Evolutionary conservation across 1,140 invertebrate genomes (phyloP), one percentile per base, ranked within the genome.

Genomic region (Parapsyche elsis): DNA sequence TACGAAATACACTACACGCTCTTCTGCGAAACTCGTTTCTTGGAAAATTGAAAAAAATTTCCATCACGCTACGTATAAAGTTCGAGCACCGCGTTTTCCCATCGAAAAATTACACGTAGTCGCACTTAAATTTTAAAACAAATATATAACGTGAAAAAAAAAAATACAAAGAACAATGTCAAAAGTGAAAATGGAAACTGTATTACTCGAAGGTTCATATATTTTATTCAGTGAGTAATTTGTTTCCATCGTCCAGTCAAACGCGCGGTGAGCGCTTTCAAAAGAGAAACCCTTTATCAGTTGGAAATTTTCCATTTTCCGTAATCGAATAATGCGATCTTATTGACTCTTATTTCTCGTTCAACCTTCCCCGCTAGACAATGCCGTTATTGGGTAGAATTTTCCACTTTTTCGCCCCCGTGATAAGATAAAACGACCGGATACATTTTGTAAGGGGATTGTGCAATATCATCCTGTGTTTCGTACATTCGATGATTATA

Each of bases 391-490:
- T 71, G 30, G 24, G n/a, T 23, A 71, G 24, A 71, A 10, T 71
- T 71, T 71, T 71, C 16, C 57, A 9, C 57, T 21, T 30, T 30
- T 71, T 71, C 24, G 14, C 53, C 19, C 53, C 4, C 23, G 67
- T 30, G 67, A 44, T 71, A 71, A 71, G 67, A 71, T 0, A 71
- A 30, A 61, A 71, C n/a, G 67, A 26, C 67, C 67, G 67, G 30
- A 71, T 71, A 71, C 67, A 24, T 30, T 71, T 71, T 30, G 67
- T 71, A 71, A 71, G 24, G 57, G 57, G 2, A 53, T n/a, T 53
- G 49, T 61, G 57, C 57, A 19, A 16, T 16, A 2, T 53, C 16
- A n/a, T 61, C 7, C 21, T 61, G 5, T 19, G 57, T 61, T 19
- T 61, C 57, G 57, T 9, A 19, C 16, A 61, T 61, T 4, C 30